Conservation (phyloP, 37 sponge, comb jelly and placozoan genomes). For the Petrosia ficiformis region DNA sequence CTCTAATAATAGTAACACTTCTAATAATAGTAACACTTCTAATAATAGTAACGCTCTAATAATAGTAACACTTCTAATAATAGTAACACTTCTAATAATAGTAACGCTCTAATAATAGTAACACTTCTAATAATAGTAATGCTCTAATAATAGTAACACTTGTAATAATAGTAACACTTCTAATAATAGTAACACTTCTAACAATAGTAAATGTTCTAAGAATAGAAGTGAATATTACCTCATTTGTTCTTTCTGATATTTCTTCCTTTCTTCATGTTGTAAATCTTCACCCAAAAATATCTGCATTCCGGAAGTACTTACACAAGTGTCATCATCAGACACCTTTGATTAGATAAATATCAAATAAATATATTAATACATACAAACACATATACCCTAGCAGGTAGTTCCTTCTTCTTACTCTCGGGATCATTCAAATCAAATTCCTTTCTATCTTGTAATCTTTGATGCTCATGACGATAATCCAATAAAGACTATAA, state of each 20-base stretch:
- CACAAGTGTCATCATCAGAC: slow-evolving; percentile 78
- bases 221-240: too few relatives aligned
- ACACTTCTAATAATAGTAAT: too few relatives aligned
- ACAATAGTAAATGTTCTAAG: too few relatives aligned
- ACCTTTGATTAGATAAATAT: slow-evolving; percentile 5
- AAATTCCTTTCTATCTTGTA: slow-evolving; percentile 83
- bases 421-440: slow-evolving; percentile 93
- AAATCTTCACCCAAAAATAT: slow-evolving; percentile 83
- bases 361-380: neutral
- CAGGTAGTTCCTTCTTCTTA: slow-evolving; percentile 88
- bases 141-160: too few relatives aligned
- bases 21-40: too few relatives aligned
- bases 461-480: slow-evolving; percentile 78
- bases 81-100: too few relatives aligned
- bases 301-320: slow-evolving; percentile 62
- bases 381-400: slow-evolving; percentile 46
- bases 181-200: too few relatives aligned
- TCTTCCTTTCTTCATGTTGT: slow-evolving; percentile 59
- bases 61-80: too few relatives aligned
- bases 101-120: too few relatives aligned
- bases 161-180: too few relatives aligned
- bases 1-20: too few relatives aligned
- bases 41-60: too few relatives aligned
- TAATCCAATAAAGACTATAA: slow-evolving; percentile 59
- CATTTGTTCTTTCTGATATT: slow-evolving; percentile 92